Evolutionary conservation across 92 coral and sea anemone genomes (phyloP).

Genomic region (Montipora capitata): DNA sequence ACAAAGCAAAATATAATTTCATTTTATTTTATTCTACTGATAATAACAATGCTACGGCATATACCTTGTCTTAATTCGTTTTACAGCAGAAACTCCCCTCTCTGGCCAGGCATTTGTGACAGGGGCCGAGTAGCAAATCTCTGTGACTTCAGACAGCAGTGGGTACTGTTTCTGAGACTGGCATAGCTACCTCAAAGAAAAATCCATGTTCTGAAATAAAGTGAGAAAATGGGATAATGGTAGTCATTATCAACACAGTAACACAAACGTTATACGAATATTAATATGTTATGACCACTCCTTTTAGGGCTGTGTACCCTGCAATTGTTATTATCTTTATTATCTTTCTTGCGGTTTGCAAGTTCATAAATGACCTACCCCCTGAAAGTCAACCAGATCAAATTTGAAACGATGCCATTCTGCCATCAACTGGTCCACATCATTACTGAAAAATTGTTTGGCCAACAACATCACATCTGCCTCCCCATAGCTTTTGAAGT

Average conservation of each 20-base stretch:
- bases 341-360: conserved; percentile 13
- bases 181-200: conserved; percentile 26
- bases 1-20: neutral
- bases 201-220: conserved; percentile 28
- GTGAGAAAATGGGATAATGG: neutral
- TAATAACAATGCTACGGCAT: neutral
- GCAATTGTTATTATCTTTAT: neutral
- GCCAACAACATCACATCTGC: conserved; percentile 34
- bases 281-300: no score
- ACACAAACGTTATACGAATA: no score
- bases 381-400: conserved; percentile 37
- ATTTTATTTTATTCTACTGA: neutral
- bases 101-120: conserved; percentile 48
- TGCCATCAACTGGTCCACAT: conserved; percentile 30
- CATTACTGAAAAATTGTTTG: conserved; percentile 15
- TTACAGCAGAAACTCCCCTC: conserved; percentile 39
- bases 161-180: conserved; percentile 44
- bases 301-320: neutral
- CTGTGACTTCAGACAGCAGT: conserved; percentile 37
- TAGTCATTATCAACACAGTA: neutral
- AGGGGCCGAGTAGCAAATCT: conserved; percentile 43
- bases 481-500: conserved; percentile 24
- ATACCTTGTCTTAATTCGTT: no score
- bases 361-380: conserved; percentile 30
- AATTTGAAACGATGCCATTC: conserved; percentile 31